Base-by-base conservation (phyloP, 2,113 vertebrate genomes). In the Scytalopus superciliaris region DNA sequence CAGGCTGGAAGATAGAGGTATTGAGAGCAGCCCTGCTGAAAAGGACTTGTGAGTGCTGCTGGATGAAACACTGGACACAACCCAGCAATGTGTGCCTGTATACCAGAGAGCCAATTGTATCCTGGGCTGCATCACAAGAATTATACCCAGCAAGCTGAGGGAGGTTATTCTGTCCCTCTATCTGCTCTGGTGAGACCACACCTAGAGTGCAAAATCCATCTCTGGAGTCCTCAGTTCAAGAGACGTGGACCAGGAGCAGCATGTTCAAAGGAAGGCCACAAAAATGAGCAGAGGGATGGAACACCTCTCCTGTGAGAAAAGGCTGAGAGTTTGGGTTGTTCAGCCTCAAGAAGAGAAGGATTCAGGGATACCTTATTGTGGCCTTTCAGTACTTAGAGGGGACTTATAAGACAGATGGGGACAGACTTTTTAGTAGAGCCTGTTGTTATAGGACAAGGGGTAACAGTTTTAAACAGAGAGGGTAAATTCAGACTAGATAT, bases 101-200 rank as follows among this genome's bases (percentile, higher is more conserved):
- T 3, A 9, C 4, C 19, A 21, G 31, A 91, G 67, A 10, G 7
- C 1, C 21, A 45, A 5, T 5, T 5, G 1, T 28, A 12, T n/a
- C 10, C 40, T 50, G 24, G 22, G 21, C 24, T 40, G 11, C 15
- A 45, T 37, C 25, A 22, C 6, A 67, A 37, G 27, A 8, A 85
- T 30, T 0, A 0, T 22, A 45, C 19, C 19, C 39, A 73, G 8
- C 12, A 35, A 12, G 1, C 1, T 0, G 0, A 57, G 25, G 28
- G 37, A 67, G 35, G 10, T 6, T 25, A 59, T 79, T 75, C 44
- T 78, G 2, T 31, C 21, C 25, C 47, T 57, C 40, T 73, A 16
- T 70, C 35, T 73, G 2, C 30, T 70, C 81, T 12, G 10, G 5
- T 40, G 42, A 37, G 14, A 59, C 2, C 9, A 8, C 12, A 10